phyloP scores from a whole-genome alignment of 2,888 invertebrate genomes.

The Lasioglossum vierecki region DNA sequence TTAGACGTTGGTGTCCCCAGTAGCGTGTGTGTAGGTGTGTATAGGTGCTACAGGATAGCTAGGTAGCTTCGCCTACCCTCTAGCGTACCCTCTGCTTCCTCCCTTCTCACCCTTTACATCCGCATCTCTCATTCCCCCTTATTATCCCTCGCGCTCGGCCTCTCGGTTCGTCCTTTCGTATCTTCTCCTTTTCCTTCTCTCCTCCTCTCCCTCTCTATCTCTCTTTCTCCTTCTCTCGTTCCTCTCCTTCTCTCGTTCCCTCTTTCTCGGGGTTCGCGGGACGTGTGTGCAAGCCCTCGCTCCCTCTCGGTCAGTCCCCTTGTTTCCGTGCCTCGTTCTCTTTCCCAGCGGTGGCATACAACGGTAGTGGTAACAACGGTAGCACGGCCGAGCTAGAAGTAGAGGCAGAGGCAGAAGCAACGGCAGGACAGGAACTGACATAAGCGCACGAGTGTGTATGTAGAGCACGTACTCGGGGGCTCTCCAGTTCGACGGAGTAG shows the following conservation, averaged over 20 bases:
- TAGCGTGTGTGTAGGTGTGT: conserved; percentile 74
- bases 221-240: neutral
- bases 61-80: conserved; percentile 70
- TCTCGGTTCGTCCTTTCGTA: conserved; percentile 37
- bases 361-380: conserved; percentile 59
- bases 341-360: conserved; percentile 59
- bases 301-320: conserved; percentile 18
- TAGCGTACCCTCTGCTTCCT: conserved; percentile 56
- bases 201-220: neutral
- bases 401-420: conserved; percentile 50
- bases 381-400: conserved; percentile 51
- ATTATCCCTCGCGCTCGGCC: conserved; percentile 51
- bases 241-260: neutral
- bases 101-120: conserved; percentile 56
- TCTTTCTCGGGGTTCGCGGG: conserved; percentile 13
- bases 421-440: conserved; percentile 77
- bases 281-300: conserved; percentile 15
- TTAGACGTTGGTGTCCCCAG: conserved; percentile 78
- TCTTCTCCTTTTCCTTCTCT: conserved; percentile 42
- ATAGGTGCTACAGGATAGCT: conserved; percentile 71
- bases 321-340: conserved; percentile 47
- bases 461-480: conserved; percentile 82
- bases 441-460: conserved; percentile 81
- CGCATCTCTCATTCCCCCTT: conserved; percentile 53
- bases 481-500: conserved; percentile 80